A percentile compares a stretch with the other conserved stretches of the same genome.
These are phyloP conservation scores for Stichodactyla mertensii DNA, from an alignment of 64 coral and sea anemone species.

Conservation along the genomic window DNA sequence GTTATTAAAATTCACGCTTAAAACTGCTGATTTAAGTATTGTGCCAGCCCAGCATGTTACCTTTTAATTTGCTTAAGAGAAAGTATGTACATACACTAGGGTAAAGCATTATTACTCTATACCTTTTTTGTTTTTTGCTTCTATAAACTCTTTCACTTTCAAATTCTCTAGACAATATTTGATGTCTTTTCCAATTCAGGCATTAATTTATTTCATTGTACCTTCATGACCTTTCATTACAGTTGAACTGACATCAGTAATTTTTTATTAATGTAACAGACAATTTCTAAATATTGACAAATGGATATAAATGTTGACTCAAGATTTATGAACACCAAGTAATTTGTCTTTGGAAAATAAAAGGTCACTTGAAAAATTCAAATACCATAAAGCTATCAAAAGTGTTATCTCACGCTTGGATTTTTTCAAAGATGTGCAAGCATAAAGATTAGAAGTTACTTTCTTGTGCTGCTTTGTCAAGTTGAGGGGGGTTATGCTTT, in stretches of 20 bases:
- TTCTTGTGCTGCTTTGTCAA: neutral
- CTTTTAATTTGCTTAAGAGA: too few relatives aligned
- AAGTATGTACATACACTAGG: too few relatives aligned
- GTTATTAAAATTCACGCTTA: too few relatives aligned
- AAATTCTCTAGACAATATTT: neutral
- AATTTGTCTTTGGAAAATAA: neutral
- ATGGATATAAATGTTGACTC: constrained; percentile 8
- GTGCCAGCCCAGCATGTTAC: too few relatives aligned
- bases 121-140: neutral
- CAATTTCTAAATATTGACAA: constrained; percentile 18
- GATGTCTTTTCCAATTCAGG: neutral
- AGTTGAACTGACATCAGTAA: neutral
- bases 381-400: neutral
- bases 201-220: neutral
- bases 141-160: neutral
- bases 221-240: neutral
- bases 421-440: neutral
- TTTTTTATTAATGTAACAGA: neutral
- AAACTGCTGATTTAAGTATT: too few relatives aligned
- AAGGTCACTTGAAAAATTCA: neutral
- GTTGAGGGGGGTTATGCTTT: neutral
- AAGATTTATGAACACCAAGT: neutral
- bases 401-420: neutral
- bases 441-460: neutral
- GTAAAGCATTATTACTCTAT: too few relatives aligned